These are phyloP conservation scores for Balearica regulorum DNA, from an alignment of 2,797 vertebrate species.

Conservation along the genomic window DNA sequence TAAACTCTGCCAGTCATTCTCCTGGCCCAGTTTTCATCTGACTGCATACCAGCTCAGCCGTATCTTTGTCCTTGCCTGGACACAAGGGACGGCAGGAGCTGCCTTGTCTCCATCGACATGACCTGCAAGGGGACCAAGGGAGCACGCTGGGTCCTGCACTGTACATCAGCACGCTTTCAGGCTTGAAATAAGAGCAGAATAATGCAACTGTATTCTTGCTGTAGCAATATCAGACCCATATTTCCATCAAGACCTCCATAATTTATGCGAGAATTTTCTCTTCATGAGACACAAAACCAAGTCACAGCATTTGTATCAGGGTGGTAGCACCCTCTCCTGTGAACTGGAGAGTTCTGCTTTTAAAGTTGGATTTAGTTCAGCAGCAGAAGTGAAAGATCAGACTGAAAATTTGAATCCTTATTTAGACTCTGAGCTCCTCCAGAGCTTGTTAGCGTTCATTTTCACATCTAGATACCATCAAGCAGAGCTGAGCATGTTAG, in stretches of 20 bases:
- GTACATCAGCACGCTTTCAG: not conserved
- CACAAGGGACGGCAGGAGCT: not conserved
- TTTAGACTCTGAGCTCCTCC: not conserved
- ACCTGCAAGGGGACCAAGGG: not conserved
- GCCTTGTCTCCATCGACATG: fast-evolving
- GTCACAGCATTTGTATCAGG: not conserved
- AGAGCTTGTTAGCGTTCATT: slow-evolving; percentile 10
- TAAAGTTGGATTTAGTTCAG: not conserved
- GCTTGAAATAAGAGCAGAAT: not conserved
- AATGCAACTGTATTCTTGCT: not conserved
- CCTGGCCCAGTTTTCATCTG: not conserved
- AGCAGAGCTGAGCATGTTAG: not conserved
- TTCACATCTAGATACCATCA: not conserved
- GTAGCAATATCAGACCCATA: not conserved
- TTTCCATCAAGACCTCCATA: not conserved
- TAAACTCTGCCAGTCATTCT: not conserved
- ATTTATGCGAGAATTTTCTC: not conserved
- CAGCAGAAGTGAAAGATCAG: not conserved
- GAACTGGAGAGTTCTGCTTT: not conserved
- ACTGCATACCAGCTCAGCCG: not conserved
- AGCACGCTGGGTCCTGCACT: not conserved
- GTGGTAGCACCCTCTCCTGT: not conserved
- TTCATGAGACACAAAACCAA: not conserved
- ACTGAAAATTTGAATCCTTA: not conserved
- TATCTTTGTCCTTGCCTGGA: not conserved